These are phyloP conservation scores for Paramisgurnus dabryanus DNA, from an alignment of 2,113 vertebrate species.

Conservation along the genomic window DNA sequence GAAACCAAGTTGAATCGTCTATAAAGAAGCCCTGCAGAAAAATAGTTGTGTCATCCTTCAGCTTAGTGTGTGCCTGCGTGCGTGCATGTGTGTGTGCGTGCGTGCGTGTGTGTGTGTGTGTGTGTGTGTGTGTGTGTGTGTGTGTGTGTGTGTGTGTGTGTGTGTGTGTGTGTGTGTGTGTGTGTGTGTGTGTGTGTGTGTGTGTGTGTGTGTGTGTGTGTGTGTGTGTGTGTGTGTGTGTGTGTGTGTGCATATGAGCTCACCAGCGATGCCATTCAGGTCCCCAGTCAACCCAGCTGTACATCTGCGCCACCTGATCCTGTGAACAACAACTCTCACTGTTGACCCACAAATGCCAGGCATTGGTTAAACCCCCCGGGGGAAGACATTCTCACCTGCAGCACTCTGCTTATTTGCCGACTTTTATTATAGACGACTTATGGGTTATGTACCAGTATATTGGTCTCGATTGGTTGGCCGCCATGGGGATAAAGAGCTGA, in stretches of 20 bases:
- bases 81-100: too few relatives aligned
- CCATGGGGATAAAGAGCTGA: background rate
- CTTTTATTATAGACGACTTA: background rate
- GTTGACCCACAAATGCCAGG: background rate
- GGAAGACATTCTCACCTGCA: constrained; percentile 18
- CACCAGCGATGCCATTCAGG: background rate
- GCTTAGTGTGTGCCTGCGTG: too few relatives aligned
- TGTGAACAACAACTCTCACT: constrained; percentile 29
- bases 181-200: background rate
- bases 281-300: constrained; percentile 1
- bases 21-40: too few relatives aligned
- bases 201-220: too few relatives aligned
- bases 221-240: background rate
- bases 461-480: background rate
- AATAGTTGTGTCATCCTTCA: too few relatives aligned
- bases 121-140: background rate
- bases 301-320: background rate
- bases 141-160: constrained; percentile 1
- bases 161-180: too few relatives aligned
- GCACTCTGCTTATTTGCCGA: background rate
- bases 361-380: background rate
- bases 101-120: too few relatives aligned
- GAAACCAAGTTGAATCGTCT: too few relatives aligned
- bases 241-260: constrained; percentile 28
- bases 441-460: background rate